Conservation (phyloP, 2,888 invertebrate species). For the Capitulum mitella region DNA sequence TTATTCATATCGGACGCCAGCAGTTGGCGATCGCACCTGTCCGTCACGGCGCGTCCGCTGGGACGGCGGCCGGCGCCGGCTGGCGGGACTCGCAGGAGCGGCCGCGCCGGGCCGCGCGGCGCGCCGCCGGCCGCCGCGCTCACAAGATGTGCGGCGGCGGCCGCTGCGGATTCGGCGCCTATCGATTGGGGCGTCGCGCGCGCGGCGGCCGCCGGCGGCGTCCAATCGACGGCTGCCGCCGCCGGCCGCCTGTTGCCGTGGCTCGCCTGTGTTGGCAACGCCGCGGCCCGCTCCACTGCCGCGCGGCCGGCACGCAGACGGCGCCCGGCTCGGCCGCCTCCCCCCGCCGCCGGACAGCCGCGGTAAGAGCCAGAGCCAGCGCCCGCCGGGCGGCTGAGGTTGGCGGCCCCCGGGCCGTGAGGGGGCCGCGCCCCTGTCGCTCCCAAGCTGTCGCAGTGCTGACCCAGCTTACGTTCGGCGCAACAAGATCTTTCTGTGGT, state of each 20-base stretch:
- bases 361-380: too few species aligned
- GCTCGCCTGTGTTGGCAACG: not conserved
- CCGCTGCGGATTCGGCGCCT: not conserved
- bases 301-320: not conserved
- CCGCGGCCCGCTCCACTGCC: not conserved
- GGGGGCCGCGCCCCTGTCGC: too few species aligned
- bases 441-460: too few species aligned
- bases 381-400: not conserved
- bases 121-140: not conserved
- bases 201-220: not conserved
- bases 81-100: not conserved
- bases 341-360: not conserved
- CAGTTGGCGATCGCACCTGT: not conserved
- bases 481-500: too few species aligned
- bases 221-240: not conserved
- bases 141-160: not conserved
- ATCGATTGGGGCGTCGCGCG: slow-evolving; percentile 4
- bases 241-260: not conserved
- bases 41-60: not conserved
- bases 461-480: too few species aligned
- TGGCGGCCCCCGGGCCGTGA: not conserved
- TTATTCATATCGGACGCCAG: not conserved
- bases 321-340: not conserved
- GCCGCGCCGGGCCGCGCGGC: not conserved
- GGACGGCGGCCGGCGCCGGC: not conserved